phyloP scores from a whole-genome alignment of 1,140 invertebrate genomes.

The Drosophila grimshawi region DNA sequence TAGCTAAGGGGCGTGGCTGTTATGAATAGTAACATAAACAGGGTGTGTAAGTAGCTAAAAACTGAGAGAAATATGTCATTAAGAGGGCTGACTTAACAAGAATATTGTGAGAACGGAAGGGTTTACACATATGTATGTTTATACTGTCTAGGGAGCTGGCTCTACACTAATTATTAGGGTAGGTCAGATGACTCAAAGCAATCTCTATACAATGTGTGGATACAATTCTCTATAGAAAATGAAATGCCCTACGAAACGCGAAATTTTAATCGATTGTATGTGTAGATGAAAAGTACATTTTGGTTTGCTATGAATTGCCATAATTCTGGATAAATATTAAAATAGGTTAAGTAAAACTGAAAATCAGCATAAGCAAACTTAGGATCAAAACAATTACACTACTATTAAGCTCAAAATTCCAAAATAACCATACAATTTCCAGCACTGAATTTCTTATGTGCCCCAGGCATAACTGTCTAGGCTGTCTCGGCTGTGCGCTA shows the following conservation, averaged over 20 bases:
- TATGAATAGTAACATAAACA: constrained; percentile 2
- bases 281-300: too few relatives aligned
- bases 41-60: constrained; percentile 8
- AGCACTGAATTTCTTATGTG: not conserved
- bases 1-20: constrained; percentile 29
- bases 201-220: too few relatives aligned
- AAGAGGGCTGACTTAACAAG: constrained; percentile 15
- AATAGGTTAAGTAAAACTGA: too few relatives aligned
- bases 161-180: not conserved
- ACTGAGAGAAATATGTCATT: constrained; percentile 12
- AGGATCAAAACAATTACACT: too few relatives aligned
- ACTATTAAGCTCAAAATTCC: too few relatives aligned
- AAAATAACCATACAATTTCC: not conserved
- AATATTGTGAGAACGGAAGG: not conserved
- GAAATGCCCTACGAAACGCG: too few relatives aligned
- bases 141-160: not conserved
- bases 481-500: not conserved
- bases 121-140: too few relatives aligned
- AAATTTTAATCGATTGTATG: too few relatives aligned
- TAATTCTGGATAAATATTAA: too few relatives aligned
- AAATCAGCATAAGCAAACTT: not conserved
- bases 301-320: too few relatives aligned
- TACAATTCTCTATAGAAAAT: too few relatives aligned
- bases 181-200: not conserved
- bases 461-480: not conserved